These are phyloP conservation scores for Prinia subflava DNA, from an alignment of 2,113 vertebrate genomes.

Conservation along the genomic window DNA sequence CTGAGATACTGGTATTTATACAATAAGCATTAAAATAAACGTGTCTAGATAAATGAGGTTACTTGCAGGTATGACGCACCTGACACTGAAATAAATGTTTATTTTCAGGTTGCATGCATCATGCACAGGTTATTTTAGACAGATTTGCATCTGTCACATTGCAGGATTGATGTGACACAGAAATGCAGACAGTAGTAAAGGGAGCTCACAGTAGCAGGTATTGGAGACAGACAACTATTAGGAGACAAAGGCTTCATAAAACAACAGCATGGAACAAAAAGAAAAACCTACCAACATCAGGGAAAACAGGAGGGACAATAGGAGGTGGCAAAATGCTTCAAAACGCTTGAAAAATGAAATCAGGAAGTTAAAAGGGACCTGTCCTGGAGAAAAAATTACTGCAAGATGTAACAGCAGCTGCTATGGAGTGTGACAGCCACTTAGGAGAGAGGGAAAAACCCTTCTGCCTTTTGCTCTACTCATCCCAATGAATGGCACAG, in stretches of 20 bases:
- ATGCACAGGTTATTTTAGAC: constrained; percentile 67
- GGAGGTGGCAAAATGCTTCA: constrained; percentile 1
- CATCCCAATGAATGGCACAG: background rate
- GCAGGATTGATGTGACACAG: constrained; percentile 54
- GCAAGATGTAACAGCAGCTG: background rate
- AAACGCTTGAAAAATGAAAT: background rate
- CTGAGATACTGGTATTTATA: constrained; percentile 72
- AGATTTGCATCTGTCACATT: constrained; percentile 64
- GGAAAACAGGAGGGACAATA: background rate
- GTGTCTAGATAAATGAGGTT: constrained; percentile 69
- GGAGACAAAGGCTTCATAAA: constrained; percentile 21
- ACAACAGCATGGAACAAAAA: background rate
- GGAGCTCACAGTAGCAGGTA: constrained; percentile 2
- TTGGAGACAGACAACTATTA: constrained; percentile 5
- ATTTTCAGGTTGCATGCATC: constrained; percentile 64
- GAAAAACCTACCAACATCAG: background rate
- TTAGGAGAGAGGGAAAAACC: background rate
- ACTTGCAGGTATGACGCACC: constrained; percentile 75
- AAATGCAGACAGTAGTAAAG: constrained; percentile 56
- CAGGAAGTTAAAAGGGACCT: background rate
- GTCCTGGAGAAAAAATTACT: background rate
- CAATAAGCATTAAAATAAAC: constrained; percentile 69
- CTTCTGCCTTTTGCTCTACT: background rate
- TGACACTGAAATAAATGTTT: constrained; percentile 67
- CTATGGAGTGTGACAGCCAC: background rate